Base-by-base conservation (phyloP, 2,797 vertebrate species). In the Semaprochilodus insignis region DNA sequence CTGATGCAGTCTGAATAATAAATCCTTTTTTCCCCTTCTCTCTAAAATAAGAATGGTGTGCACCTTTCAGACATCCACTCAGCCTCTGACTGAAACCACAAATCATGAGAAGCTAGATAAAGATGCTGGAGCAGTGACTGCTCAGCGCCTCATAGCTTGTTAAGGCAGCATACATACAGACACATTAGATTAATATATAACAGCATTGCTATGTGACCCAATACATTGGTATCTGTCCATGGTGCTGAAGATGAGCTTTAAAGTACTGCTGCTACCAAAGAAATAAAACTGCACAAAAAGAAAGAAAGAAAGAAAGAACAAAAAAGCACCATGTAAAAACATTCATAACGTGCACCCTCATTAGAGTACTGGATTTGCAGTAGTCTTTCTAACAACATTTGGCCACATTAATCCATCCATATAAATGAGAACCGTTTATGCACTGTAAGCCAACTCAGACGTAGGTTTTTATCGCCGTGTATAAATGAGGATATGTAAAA, bases 1-100 rank as follows among this genome's bases (percentile, higher is more conserved):
- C 91, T 91, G 90, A 89, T 87, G 86, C 83, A 87, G 87, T 90
- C 89, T 90, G 89, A 89, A 83, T 88, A 88, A 88, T 86, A 89
- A 91, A 91, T 81, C 81, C 17, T 83, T 70, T 51, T 70, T 63
- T 71, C 36, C 13, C 16, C 11, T 25, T 31, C 27, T 81, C 51
- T 27, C 15, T 72, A 72, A 52, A 81, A 81, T 52, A 77, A 77
- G 73, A 77, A 31, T 51, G n/a, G 8, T 72, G 69, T 27, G 48
- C 55, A 77, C 25, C 67, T 77, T 80, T 59, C 1, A 21, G 55
- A 60, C 71, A 69, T 72, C 55, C 44, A 15, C 55, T 54, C 73
- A 65, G 44, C 27, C 31, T 15, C n/a, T 25, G 59, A 17, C 19
- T 66, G 27, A 55, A 77, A n/a, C 40, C 23, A 40, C 10, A 4